Base-by-base conservation (phyloP, 2,888 invertebrate genomes). In the Pollenia labialis region DNA sequence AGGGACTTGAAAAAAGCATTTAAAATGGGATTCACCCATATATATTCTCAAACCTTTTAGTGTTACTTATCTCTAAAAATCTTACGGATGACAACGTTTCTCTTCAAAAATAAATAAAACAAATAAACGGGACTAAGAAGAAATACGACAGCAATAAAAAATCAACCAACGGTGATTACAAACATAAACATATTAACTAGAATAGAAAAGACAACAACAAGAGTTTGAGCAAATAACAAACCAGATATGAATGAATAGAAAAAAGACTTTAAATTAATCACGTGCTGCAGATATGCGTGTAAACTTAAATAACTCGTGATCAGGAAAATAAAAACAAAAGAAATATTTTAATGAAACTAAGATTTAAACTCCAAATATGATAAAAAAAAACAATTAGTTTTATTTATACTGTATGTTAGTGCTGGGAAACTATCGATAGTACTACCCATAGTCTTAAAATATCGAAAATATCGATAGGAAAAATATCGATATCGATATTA, bases 261-360 rank as follows among this genome's bases (percentile, higher is more conserved):
- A 12, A 32, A 32, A 32, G 32, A 32, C 32, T 32, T 23, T 4
- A 14, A 69, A 50, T 23, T 52, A 75, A 87, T 87, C 87, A 87
- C 87, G 85, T 85, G 87, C 85, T 81, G 80, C 71, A 72, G 56
- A 60, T 69, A 69, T 42, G 18, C 40, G 50, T 48, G 18, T 23
- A 18, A 14, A 8, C n/a, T 60, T 40, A 14, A 18, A 23, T 7
- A 46, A 16, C 48, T 48, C 42, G 52, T 82, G 82, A 82, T 75
- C 68, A 32, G 23, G 14, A 64, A 66, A 23, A 12, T 44, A 40
- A 82, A 56, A 46, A 46, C 23, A 56, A 62, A 56, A 50, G 50
- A 52, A 18, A n/a, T 32, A 56, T 32, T 71, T 50, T 32, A 52
- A 12, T 9, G 54, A 80, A 62, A 60, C 44, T n/a, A 71, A 52